phyloP scores from a whole-genome alignment of 1,140 invertebrate genomes.

The Saccostrea glomerata region DNA sequence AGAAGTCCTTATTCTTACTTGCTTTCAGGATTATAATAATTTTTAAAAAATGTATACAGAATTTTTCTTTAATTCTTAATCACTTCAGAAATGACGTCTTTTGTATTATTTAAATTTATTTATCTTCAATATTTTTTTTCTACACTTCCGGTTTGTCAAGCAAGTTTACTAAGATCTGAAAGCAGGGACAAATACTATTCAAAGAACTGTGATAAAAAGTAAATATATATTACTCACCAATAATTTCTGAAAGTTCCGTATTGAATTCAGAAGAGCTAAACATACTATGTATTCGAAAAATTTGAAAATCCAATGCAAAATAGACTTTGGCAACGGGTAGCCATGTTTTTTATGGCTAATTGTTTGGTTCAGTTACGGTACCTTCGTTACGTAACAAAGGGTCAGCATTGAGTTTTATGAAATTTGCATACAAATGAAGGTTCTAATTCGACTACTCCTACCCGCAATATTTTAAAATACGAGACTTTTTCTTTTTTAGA shows the following conservation, averaged over 20 bases:
- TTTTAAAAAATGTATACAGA: too few species aligned
- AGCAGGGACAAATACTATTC: neutral
- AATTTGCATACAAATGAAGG: conserved; percentile 28
- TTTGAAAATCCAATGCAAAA: neutral
- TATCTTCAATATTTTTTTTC: too few species aligned
- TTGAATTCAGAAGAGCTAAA: neutral
- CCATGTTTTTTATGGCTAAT: neutral
- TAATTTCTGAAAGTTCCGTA: neutral
- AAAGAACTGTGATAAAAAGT: neutral
- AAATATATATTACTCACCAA: neutral
- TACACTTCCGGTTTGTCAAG: too few species aligned
- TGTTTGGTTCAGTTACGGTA: neutral
- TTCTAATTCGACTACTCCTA: neutral
- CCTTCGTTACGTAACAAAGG: conserved; percentile 21
- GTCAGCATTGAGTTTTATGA: neutral
- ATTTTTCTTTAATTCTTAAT: too few species aligned
- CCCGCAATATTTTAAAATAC: neutral
- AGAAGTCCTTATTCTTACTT: neutral
- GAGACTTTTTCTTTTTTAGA: neutral
- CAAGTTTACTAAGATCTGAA: neutral
- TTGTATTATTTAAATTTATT: too few species aligned
- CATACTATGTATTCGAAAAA: neutral
- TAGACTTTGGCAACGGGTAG: neutral
- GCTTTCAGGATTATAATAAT: neutral
- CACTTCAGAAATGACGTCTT: too few species aligned